Evolutionary conservation across 2,113 vertebrate species (phyloP), one percentile per base, ranked within the genome.

Genomic region (Pelmatolapia mariae): DNA sequence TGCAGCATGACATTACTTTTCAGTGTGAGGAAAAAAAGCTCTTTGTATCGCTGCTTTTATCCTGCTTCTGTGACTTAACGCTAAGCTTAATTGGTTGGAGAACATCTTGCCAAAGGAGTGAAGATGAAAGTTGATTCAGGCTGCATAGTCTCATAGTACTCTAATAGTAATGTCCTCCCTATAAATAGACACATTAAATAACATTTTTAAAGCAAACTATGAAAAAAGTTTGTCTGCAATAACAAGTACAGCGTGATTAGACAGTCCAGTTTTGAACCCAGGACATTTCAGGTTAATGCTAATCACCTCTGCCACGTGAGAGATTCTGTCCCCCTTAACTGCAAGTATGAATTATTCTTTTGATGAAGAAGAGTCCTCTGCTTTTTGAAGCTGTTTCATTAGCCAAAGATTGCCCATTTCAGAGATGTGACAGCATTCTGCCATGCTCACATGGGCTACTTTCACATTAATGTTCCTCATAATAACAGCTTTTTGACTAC

Each of bases 281-380:
- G n/a, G 26, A 83, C 31, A 24, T 36, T 19, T 8, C 26, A 16
- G 66, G 29, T 68, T 57, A 81, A 85, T 87, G 63, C 40, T 85
- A 86, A 89, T 88, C 63, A 90, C 59, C 43, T 50, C 61, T 16
- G 80, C 56, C 53, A 54, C 61, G n/a, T 66, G 26, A 38, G 71
- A 61, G 19, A 36, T 15, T n/a, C 4, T 12, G 68, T 52, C 11
- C 4, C 59, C 43, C 56, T 59, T 12, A 9, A 15, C 84, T 66
- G 18, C 59, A 63, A 43, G 61, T 47, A 91, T 88, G 43, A 91
- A 85, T 90, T 52, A 90, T 91, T 92, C 88, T 45, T 93, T 91
- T 92, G 85, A 89, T 90, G 16, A 40, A 7, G 52, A 71, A 82
- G 26, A 53, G 10, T 11, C n/a, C 79, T 83, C 81, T 33, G 71